Conservation (phyloP, 92 coral and sea anemone genomes). For the Plumapathes pennacea region DNA sequence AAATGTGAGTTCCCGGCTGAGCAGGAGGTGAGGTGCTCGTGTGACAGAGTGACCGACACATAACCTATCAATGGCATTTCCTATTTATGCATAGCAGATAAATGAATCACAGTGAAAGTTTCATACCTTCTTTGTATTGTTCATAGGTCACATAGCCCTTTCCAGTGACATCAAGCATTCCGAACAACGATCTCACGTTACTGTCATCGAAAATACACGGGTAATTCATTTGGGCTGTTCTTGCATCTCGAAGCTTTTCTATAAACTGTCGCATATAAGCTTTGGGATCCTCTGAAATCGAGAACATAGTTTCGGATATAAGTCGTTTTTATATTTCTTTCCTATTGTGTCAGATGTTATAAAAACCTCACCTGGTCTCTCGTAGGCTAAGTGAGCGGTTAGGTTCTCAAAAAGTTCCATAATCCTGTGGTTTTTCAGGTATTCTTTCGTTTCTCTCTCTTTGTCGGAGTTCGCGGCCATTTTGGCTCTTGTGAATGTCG, state of each 20-base stretch:
- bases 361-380: conserved; percentile 83
- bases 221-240: conserved; percentile 77
- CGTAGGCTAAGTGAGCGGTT: conserved; percentile 85
- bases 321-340: too few species aligned
- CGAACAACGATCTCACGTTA: conserved; percentile 78
- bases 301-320: neutral
- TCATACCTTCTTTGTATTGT: conserved; percentile 95
- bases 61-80: too few species aligned
- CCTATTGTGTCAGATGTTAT: too few species aligned
- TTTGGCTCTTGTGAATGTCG: conserved; percentile 33
- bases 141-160: conserved; percentile 77
- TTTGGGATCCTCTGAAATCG: conserved; percentile 67
- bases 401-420: conserved; percentile 88
- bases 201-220: conserved; percentile 92
- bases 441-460: conserved; percentile 71
- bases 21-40: too few species aligned
- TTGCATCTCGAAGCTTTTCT: conserved; percentile 78
- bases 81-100: too few species aligned
- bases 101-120: neutral
- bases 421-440: conserved; percentile 79
- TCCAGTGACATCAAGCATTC: conserved; percentile 90
- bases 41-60: too few species aligned
- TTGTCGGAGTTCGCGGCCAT: conserved; percentile 97
- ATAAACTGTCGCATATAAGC: conserved; percentile 73
- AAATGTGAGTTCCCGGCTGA: too few species aligned